Percentiles rank a stretch among this genome's conserved stretches.
These are phyloP conservation scores for Heliopora coerulea DNA, from an alignment of 92 coral and sea anemone genomes.

Conservation along the genomic window DNA sequence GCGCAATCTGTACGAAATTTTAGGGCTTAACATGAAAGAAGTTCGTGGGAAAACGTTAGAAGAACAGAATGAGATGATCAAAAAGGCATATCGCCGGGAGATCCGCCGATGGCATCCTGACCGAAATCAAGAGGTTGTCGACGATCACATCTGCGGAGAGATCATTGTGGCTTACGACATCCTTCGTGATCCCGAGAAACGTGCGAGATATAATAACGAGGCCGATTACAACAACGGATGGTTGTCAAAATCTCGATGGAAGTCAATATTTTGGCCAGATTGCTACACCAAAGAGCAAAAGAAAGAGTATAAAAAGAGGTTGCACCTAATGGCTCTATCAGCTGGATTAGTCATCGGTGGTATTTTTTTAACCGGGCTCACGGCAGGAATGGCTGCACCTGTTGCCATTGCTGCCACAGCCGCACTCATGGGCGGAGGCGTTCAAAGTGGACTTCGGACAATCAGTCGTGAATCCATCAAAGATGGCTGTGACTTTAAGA, in stretches of 20 bases:
- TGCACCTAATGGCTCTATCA: not conserved
- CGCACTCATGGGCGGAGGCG: constrained; percentile 17
- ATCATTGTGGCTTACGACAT: constrained; percentile 22
- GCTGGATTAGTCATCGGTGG: constrained; percentile 13
- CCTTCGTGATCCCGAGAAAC: constrained; percentile 7
- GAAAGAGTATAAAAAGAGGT: not conserved
- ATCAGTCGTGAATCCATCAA: not conserved
- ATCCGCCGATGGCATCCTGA: constrained; percentile 35
- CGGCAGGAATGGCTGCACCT: constrained; percentile 34
- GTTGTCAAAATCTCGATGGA: constrained; percentile 14
- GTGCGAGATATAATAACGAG: constrained; percentile 15
- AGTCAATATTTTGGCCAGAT: constrained; percentile 23
- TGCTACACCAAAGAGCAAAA: constrained; percentile 35
- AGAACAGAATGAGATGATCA: constrained; percentile 28
- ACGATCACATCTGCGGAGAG: not conserved
- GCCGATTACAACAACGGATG: constrained; percentile 21
- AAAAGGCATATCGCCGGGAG: constrained; percentile 20
- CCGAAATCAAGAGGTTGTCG: not conserved
- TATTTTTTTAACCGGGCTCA: not conserved
- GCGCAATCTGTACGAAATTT: constrained; percentile 26
- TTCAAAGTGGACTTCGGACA: constrained; percentile 16
- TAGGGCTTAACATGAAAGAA: constrained; percentile 37
- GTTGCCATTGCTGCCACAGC: not conserved
- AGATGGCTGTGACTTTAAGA: constrained; percentile 3
- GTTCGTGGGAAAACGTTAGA: constrained; percentile 25